Evolutionary conservation across 2,888 invertebrate species (phyloP).

Genomic region (Ommatoiulus sabulosus): DNA sequence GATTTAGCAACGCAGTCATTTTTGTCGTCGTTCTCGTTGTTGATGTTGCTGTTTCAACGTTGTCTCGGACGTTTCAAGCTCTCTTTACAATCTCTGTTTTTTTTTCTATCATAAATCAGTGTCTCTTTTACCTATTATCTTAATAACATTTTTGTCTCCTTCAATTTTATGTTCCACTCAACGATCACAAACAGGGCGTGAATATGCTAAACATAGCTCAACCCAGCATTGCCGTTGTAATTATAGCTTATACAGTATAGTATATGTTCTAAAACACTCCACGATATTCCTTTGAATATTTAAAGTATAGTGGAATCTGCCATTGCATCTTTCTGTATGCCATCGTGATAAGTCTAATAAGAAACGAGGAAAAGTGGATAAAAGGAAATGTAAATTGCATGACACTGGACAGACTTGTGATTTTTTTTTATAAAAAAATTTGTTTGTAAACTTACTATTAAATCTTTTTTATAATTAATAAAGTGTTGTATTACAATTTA

Average conservation of each 20-base stretch:
- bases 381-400: background rate
- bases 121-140: background rate
- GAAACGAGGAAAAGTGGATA: background rate
- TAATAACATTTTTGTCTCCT: background rate
- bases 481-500: slow-evolving; percentile 38
- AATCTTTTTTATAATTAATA: slow-evolving; percentile 45
- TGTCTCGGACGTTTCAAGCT: slow-evolving; percentile 27
- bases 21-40: slow-evolving; percentile 5
- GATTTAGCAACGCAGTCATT: slow-evolving; percentile 23
- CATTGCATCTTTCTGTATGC: background rate
- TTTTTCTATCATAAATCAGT: background rate
- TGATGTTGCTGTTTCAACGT: slow-evolving; percentile 1
- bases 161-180: background rate
- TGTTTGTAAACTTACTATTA: slow-evolving; percentile 45
- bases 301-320: background rate
- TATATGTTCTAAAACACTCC: background rate
- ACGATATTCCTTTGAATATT: background rate
- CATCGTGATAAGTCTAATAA: slow-evolving; percentile 12
- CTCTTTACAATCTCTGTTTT: slow-evolving; percentile 24
- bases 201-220: background rate
- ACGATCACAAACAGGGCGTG: background rate
- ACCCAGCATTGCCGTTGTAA: slow-evolving; percentile 10
- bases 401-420: slow-evolving; percentile 28
- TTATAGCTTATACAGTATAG: background rate
- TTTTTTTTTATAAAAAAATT: slow-evolving; percentile 35